Conservation (phyloP, 2,797 vertebrate species). For the Aeoliscus strigatus region DNA sequence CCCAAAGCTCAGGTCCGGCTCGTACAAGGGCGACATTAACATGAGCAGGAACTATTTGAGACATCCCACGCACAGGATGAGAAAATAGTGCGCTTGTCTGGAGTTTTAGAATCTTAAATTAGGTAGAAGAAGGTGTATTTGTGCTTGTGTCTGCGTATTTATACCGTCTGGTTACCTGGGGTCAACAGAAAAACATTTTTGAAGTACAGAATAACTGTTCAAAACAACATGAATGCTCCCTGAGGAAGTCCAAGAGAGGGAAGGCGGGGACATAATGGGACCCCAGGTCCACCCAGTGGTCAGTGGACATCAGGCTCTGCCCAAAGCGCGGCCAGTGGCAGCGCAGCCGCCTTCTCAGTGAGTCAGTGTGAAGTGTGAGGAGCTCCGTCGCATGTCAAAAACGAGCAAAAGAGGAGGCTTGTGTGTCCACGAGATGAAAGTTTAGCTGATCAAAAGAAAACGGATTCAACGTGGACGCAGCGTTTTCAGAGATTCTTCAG, state of each 20-base stretch:
- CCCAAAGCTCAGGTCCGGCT: slow-evolving; percentile 22
- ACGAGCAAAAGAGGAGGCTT: not conserved
- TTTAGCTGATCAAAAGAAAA: slow-evolving; percentile 37
- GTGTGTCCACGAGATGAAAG: slow-evolving; percentile 2
- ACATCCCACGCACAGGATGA: not conserved
- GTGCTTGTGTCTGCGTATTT: slow-evolving; percentile 29
- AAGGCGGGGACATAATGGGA: slow-evolving; percentile 15
- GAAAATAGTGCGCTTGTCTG: not conserved
- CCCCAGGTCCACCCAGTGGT: slow-evolving; percentile 36
- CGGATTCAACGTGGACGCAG: slow-evolving; percentile 11
- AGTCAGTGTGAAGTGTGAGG: slow-evolving; percentile 13
- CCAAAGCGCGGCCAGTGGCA: slow-evolving; percentile 37
- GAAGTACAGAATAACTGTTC: slow-evolving; percentile 19
- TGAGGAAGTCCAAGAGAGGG: slow-evolving; percentile 28
- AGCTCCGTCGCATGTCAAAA: slow-evolving; percentile 7
- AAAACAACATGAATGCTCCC: slow-evolving; percentile 46
- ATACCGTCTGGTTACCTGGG: slow-evolving; percentile 22
- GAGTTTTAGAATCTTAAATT: slow-evolving; percentile 1
- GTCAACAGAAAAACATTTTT: slow-evolving; percentile 43
- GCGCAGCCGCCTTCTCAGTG: slow-evolving; percentile 8
- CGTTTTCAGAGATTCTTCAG: not conserved
- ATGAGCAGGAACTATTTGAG: not conserved
- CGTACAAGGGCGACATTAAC: slow-evolving; percentile 5
- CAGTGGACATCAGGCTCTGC: slow-evolving; percentile 40
- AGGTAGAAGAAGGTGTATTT: slow-evolving; percentile 7